Conservation (phyloP, 1,140 invertebrate species). For the Zophobas morio region DNA sequence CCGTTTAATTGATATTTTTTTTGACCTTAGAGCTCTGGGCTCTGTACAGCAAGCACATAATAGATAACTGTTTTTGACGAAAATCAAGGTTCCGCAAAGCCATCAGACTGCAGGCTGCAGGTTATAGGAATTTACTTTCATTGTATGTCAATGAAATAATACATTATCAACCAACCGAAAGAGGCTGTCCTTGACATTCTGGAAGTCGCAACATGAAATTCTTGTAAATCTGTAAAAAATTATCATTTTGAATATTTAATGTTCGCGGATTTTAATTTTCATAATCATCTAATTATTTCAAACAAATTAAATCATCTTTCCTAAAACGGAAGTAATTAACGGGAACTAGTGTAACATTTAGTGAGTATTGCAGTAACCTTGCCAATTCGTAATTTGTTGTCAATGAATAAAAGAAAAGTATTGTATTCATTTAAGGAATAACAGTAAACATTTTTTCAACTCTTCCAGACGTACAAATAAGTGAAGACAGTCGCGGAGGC, state of each 20-base stretch:
- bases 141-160: slow-evolving; percentile 15
- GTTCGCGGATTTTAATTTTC: too few relatives aligned
- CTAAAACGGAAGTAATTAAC: slow-evolving; percentile 1
- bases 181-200: slow-evolving; percentile 43
- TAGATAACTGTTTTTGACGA: too few relatives aligned
- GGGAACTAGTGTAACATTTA: not conserved
- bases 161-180: not conserved
- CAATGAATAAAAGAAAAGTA: too few relatives aligned
- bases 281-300: not conserved
- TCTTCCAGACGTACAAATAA: too few relatives aligned
- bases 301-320: slow-evolving; percentile 4
- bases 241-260: slow-evolving; percentile 58
- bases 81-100: not conserved
- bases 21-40: too few relatives aligned
- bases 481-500: too few relatives aligned
- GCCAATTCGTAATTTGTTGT: not conserved
- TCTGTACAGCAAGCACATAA: too few relatives aligned
- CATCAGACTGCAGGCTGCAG: not conserved
- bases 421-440: too few relatives aligned
- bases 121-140: slow-evolving; percentile 25
- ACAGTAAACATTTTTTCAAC: too few relatives aligned
- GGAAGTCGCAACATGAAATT: slow-evolving; percentile 13
- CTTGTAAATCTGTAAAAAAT: slow-evolving; percentile 16
- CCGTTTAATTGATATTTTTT: too few relatives aligned
- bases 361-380: not conserved